Percentiles rank a stretch among this genome's conserved stretches.
Evolutionary conservation across 2,797 vertebrate species (phyloP).

Genomic region (Sarcophilus harrisii): DNA sequence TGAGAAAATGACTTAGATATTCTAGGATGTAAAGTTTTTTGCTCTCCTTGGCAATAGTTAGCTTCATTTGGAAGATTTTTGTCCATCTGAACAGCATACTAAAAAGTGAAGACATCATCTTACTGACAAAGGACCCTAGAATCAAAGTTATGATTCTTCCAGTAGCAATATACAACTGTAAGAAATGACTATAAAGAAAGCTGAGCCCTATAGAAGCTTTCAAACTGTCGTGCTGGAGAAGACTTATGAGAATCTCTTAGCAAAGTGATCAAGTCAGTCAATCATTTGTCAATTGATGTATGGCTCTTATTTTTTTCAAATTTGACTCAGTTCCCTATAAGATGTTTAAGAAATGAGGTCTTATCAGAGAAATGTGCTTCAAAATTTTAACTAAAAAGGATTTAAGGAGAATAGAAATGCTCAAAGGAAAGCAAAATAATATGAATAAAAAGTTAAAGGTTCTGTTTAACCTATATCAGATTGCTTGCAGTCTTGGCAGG

Average conservation of each 20-base stretch:
- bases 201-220: neutral
- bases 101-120: neutral
- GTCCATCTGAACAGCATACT: neutral
- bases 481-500: too few relatives aligned
- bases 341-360: too few relatives aligned
- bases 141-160: neutral
- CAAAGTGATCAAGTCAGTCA: neutral
- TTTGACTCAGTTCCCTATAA: too few relatives aligned
- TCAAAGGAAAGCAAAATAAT: conserved; percentile 26
- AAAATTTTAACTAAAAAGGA: neutral
- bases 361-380: neutral
- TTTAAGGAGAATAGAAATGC: conserved; percentile 12
- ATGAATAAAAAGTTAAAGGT: conserved; percentile 9
- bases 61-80: neutral
- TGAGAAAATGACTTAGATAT: neutral
- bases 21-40: neutral
- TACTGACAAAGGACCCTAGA: neutral
- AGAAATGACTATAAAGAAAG: too few relatives aligned
- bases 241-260: neutral
- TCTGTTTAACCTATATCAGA: too few relatives aligned
- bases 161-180: neutral
- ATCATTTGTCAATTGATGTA: neutral
- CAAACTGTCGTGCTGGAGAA: neutral
- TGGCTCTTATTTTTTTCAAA: neutral
- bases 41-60: neutral